Base-by-base conservation (phyloP, 53 echinoderm and acorn worm species). In the Stichopus horrens region DNA sequence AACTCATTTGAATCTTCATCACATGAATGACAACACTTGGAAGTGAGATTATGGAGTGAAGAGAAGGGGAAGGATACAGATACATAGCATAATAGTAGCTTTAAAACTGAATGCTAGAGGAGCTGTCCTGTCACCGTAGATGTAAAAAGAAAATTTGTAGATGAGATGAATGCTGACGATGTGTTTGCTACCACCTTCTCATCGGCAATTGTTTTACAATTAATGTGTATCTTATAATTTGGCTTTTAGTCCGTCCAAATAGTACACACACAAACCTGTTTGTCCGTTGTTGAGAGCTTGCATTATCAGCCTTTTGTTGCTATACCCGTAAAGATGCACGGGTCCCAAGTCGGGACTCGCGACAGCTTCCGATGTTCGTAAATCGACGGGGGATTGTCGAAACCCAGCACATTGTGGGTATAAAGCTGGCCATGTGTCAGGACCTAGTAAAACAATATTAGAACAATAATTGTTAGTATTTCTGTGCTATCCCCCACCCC, bases 281-380 rank as follows among this genome's bases (percentile, higher is more conserved):
- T 83, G 83, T 8, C 83, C 83, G 23, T 83, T 83, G 23, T 83
- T 83, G 59, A 83, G 22, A 8, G 58, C 83, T 21, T 83, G 54
- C 83, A 83, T 20, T 8, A 59, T 8, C 9, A 83, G 7, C 54
- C 57, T 13, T 8, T 58, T n/a, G 83, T 63, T 83, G 58, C 59
- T 23, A 59, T 83, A 83, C 57, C 83, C 83, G 22, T 6, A 57
- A 9, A 83, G 83, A 20, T 83, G 21, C 14, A 83, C 58, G 5
- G 83, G 83, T 19, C 83, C 83, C 18, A 83, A 20, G 37, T 63
- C 7, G 6, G 83, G 60, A 60, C 59, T 58, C 8, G n/a, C 58
- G 9, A 83, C 8, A 19, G 83, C 60, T 11, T 83, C 58, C 9
- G 23, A 54, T 57, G 83, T 60, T 60, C 58, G 19, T 1, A 83